phyloP scores from a whole-genome alignment of 2,113 vertebrate species.

The Oreochromis spilurus region DNA sequence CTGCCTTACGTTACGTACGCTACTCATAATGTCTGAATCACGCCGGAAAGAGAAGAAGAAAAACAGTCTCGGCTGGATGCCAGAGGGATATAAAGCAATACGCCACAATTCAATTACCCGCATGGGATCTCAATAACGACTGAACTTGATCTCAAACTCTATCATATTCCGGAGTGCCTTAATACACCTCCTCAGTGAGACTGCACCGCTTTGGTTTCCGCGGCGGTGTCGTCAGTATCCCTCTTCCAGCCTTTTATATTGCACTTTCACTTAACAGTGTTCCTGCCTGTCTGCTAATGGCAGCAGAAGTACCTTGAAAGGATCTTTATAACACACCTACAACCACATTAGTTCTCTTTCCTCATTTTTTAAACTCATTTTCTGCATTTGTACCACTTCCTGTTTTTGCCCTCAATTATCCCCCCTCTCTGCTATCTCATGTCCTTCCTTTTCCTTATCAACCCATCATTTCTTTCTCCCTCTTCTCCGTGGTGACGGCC shows the following conservation, averaged over 20 bases:
- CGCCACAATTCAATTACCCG: neutral
- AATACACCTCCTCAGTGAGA: neutral
- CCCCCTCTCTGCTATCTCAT: conserved; percentile 8
- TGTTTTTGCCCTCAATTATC: neutral
- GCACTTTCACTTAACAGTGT: conserved; percentile 10
- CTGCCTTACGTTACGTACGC: neutral
- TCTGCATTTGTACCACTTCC: neutral
- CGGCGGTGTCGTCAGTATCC: conserved; percentile 26
- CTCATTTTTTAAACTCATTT: neutral
- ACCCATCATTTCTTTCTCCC: neutral
- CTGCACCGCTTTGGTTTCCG: neutral
- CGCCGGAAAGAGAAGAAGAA: neutral
- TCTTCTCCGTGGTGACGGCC: neutral
- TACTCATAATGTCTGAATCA: neutral
- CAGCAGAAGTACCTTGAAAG: neutral
- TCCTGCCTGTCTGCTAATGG: conserved; percentile 24
- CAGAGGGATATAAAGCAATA: neutral
- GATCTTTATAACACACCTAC: conserved; percentile 5
- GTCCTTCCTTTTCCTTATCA: conserved; percentile 27
- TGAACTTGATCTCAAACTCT: neutral
- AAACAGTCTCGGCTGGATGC: neutral
- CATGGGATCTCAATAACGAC: neutral
- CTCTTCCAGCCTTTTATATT: conserved; percentile 26
- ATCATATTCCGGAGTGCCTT: neutral
- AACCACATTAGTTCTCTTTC: neutral